Conservation (phyloP, 2,797 vertebrate species). For the Etheostoma nigrum region DNA sequence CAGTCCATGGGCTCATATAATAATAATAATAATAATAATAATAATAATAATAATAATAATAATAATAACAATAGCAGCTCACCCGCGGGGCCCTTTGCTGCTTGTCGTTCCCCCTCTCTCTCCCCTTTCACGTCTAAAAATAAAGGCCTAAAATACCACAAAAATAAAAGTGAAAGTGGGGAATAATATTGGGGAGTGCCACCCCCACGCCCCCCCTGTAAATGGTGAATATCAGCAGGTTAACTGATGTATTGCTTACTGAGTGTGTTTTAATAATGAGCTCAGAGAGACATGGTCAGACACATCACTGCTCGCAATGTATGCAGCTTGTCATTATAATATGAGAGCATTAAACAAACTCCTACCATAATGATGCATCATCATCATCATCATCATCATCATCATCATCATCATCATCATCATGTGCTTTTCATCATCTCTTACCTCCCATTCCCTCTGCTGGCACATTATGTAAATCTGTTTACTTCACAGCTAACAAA, state of each 20-base stretch:
- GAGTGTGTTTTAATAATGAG: too few relatives aligned
- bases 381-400: background rate
- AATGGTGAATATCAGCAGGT: background rate
- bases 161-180: background rate
- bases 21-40: too few relatives aligned
- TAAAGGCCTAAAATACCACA: too few relatives aligned
- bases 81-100: too few relatives aligned
- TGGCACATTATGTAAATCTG: slow-evolving; percentile 42
- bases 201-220: too few relatives aligned
- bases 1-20: too few relatives aligned
- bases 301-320: background rate
- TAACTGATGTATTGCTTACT: background rate
- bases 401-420: background rate
- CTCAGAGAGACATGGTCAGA: background rate
- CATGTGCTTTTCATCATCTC: background rate
- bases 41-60: too few relatives aligned
- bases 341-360: slow-evolving; percentile 8
- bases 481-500: slow-evolving; percentile 24
- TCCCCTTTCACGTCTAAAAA: too few relatives aligned
- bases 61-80: too few relatives aligned
- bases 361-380: background rate
- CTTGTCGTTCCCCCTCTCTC: too few relatives aligned
- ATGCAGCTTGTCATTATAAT: background rate
- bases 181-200: too few relatives aligned
- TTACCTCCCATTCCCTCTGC: slow-evolving; percentile 1